Base-by-base conservation (phyloP, 2,797 vertebrate species). In the Eutrigla gurnardus region DNA sequence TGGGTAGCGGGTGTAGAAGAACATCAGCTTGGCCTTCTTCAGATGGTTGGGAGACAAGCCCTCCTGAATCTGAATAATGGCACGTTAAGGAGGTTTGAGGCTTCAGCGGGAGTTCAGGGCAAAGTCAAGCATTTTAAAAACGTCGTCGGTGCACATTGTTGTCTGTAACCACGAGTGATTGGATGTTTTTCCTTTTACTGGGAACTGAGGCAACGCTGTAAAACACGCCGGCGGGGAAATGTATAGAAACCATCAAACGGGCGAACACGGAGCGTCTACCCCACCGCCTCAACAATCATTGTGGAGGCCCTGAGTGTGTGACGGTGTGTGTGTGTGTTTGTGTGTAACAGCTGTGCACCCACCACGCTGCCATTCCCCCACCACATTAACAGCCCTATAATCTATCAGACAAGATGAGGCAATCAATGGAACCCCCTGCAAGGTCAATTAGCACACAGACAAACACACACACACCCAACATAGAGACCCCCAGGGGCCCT, bases 1-100 rank as follows among this genome's bases (percentile, higher is more conserved):
- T 70, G 98, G 98, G 90, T 99, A 99, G 83, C 98, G 96, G 46
- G 96, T 97, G 92, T 99, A 99, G 95, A 99, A 99, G 95, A 99
- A 99, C 98, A 99, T 99, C 88, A 99, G 96, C 94, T 99, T 99
- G 93, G 98, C 98, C 92, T 99, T 99, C 95, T 99, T 99, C 94
- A 99, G 95, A 93, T 99, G 98, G 93, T 99, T 99, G 18, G 98
- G 98, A 81, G 98, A 99, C 87, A 99, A 89, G 71, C 98, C 98
- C 91, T 99, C 98, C 94, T 99, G 98, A 93, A 99, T 99, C 96
- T 99, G 94, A 90, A 89, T 89, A 78, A 82, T 63, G 67, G 8
- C 25, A 47, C 53, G 96, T 99, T 92, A 98, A 99, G 97, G 96
- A 96, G 92, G 18, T 53, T 37, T 17, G 53, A 17, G 0, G 6